Conservation (phyloP, 2,797 vertebrate genomes). For the Dicrostonyx torquatus region DNA sequence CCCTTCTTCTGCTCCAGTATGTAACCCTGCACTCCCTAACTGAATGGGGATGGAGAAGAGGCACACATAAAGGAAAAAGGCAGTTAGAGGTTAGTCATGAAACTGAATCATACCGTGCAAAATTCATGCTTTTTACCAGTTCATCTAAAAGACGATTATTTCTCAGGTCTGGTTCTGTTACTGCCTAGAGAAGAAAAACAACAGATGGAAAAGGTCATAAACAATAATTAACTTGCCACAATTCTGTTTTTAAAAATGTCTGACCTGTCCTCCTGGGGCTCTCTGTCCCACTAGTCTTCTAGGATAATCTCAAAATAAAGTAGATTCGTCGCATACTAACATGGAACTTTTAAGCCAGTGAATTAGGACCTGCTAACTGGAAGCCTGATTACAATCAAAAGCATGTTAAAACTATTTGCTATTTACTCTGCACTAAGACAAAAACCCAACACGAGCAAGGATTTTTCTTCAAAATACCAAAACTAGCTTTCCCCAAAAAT, state of each 20-base stretch:
- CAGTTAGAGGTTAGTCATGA: conserved; percentile 31
- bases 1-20: conserved; percentile 3
- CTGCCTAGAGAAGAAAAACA: conserved; percentile 87
- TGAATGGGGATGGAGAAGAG: background rate
- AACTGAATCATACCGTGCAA: conserved; percentile 89
- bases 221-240: conserved; percentile 52
- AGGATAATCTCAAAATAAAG: conserved; percentile 54
- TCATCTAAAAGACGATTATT: conserved; percentile 96
- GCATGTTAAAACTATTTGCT: conserved; percentile 19
- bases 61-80: conserved; percentile 6
- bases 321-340: conserved; percentile 11
- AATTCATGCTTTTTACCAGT: conserved; percentile 91
- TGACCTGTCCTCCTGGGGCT: conserved; percentile 29
- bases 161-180: conserved; percentile 92
- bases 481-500: conserved; percentile 46
- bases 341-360: conserved; percentile 26
- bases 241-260: conserved; percentile 18
- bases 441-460: conserved; percentile 60
- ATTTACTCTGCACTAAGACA: conserved; percentile 26
- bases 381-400: conserved; percentile 47
- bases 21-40: conserved; percentile 8
- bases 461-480: conserved; percentile 55
- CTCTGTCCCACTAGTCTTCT: background rate
- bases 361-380: conserved; percentile 45
- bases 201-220: conserved; percentile 70